These are phyloP conservation scores for Antrozous pallidus DNA, from an alignment of 2,797 vertebrate species.

Conservation along the genomic window DNA sequence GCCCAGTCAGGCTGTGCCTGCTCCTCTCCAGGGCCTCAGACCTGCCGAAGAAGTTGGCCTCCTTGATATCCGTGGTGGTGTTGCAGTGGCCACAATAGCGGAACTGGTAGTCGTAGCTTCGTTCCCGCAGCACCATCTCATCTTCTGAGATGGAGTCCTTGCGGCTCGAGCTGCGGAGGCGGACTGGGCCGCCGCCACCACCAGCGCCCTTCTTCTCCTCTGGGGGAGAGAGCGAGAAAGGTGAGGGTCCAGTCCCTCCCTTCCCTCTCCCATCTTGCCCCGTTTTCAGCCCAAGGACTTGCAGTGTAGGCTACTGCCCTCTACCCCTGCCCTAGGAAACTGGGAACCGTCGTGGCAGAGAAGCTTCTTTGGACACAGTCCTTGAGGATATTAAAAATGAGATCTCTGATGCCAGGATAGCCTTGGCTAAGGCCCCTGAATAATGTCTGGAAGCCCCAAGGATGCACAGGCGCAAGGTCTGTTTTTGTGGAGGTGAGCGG, in stretches of 20 bases:
- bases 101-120: conserved; percentile 98
- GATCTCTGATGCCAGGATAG: not conserved
- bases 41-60: conserved; percentile 99
- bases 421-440: not conserved
- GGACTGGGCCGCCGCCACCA: conserved; percentile 86
- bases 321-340: not conserved
- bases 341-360: not conserved
- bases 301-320: not conserved
- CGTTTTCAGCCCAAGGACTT: not conserved
- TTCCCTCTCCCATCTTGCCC: not conserved
- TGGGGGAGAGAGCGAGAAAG: conserved; percentile 72
- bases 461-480: not conserved
- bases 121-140: conserved; percentile 93
- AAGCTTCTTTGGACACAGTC: not conserved
- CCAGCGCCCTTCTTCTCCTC: conserved; percentile 92
- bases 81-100: conserved; percentile 99
- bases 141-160: conserved; percentile 97
- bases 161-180: conserved; percentile 90
- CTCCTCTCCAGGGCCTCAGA: conserved; percentile 71
- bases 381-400: not conserved
- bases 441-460: not conserved
- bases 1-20: not conserved
- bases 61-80: conserved; percentile 98
- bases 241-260: conserved; percentile 34
- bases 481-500: not conserved